Conservation (phyloP, 2,797 vertebrate species). For the Myotis myotis region DNA sequence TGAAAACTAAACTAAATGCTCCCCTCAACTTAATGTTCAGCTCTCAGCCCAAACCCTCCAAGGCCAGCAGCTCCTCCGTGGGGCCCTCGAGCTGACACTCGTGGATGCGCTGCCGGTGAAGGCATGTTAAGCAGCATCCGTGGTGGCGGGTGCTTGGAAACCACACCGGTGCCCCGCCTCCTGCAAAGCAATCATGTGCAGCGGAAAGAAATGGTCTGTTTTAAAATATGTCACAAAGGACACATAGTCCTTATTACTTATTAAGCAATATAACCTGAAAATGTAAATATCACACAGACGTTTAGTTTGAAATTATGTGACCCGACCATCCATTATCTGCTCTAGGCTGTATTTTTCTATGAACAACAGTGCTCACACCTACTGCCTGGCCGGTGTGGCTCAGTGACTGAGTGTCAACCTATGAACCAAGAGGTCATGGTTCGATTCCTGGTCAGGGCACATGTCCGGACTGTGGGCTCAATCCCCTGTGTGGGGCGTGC, state of each 20-base stretch:
- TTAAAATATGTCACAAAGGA: constrained; percentile 63
- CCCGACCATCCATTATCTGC: constrained; percentile 55
- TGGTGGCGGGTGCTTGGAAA: constrained; percentile 51
- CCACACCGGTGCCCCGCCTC: background rate
- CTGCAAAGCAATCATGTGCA: constrained; percentile 11
- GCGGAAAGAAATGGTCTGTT: constrained; percentile 30
- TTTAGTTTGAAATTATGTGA: constrained; percentile 67
- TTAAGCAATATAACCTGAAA: constrained; percentile 13
- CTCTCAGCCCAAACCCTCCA: constrained; percentile 9
- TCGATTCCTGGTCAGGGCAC: no score
- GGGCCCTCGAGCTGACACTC: constrained; percentile 14
- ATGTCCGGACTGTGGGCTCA: no score
- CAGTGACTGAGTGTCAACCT: no score
- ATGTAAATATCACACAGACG: constrained; percentile 25
- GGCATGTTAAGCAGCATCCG: background rate
- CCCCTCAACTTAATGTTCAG: constrained; percentile 27
- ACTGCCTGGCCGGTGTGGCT: no score
- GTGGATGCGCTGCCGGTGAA: background rate
- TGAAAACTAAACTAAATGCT: constrained; percentile 70
- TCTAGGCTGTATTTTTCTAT: constrained; percentile 52
- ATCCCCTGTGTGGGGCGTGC: no score
- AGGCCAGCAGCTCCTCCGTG: background rate
- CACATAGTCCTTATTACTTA: constrained; percentile 40
- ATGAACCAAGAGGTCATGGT: no score
- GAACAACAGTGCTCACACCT: constrained; percentile 17